Conservation (phyloP, 2,113 vertebrate species). For the Chunga burmeisteri region DNA sequence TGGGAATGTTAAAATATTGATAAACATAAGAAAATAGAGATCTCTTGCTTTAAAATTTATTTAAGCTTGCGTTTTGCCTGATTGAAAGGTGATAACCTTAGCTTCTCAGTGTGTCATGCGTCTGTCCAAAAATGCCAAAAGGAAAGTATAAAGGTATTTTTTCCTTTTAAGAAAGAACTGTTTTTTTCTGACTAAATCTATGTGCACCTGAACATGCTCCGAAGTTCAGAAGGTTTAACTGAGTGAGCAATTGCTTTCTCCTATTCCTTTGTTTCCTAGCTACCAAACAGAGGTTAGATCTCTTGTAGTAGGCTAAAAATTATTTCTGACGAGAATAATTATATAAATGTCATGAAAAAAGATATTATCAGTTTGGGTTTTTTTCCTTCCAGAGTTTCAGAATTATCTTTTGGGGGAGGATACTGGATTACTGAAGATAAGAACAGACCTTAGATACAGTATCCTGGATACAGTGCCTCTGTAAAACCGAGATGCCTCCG, state of each 20-base stretch:
- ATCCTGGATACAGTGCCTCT: background rate
- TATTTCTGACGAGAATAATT: conserved; percentile 71
- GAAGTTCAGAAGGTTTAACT: conserved; percentile 52
- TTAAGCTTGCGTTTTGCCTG: background rate
- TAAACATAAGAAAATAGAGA: conserved; percentile 5
- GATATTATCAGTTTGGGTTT: background rate
- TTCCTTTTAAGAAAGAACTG: background rate
- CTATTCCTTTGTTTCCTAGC: conserved; percentile 66
- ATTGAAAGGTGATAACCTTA: background rate
- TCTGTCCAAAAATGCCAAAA: background rate
- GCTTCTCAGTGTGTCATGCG: background rate
- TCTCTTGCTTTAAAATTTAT: background rate
- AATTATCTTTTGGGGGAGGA: background rate
- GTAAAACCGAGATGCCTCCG: background rate
- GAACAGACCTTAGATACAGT: conserved; percentile 36
- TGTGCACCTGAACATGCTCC: conserved; percentile 7
- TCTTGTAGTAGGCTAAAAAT: conserved; percentile 45
- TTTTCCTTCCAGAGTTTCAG: background rate
- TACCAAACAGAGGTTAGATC: conserved; percentile 38
- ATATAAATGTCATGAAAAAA: conserved; percentile 65
- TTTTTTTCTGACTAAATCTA: conserved; percentile 21
- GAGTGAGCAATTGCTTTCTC: conserved; percentile 40
- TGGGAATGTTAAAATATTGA: conserved; percentile 13
- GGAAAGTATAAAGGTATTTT: background rate
- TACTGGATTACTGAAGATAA: conserved; percentile 54